Conservation (phyloP, 2,113 vertebrate genomes). For the Dipodomys ordii region DNA sequence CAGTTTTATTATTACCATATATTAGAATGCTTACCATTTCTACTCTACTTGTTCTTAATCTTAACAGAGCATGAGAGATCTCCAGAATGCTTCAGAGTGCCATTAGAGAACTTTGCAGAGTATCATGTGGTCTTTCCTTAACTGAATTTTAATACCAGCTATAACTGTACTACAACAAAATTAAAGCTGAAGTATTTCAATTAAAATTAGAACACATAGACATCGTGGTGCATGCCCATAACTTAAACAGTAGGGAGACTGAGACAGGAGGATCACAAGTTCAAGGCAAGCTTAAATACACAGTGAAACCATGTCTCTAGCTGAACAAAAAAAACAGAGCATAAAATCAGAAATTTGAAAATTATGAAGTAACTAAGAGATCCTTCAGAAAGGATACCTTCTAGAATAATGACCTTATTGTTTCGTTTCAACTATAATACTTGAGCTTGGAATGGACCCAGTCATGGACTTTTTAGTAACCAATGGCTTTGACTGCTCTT, state of each 20-base stretch:
- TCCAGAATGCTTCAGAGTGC: background rate
- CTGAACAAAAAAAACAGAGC: background rate
- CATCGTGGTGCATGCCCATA: no score
- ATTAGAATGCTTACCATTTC: conserved; percentile 57
- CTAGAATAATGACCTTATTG: background rate
- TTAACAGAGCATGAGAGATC: conserved; percentile 6
- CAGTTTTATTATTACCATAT: conserved; percentile 37
- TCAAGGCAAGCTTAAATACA: background rate
- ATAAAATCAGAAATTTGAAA: no score
- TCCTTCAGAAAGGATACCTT: background rate
- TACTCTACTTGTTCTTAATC: conserved; percentile 38
- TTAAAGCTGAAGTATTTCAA: conserved; percentile 19
- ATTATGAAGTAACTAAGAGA: background rate
- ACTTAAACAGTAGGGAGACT: no score
- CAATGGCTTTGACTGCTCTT: background rate
- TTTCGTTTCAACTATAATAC: background rate
- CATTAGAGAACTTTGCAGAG: conserved; percentile 27
- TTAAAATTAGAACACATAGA: conserved; percentile 12
- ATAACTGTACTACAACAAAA: background rate
- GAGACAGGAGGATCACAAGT: background rate
- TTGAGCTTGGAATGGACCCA: background rate
- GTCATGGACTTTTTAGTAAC: background rate
- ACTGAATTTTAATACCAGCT: conserved; percentile 45
- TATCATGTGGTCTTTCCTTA: conserved; percentile 8
- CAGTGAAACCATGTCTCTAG: background rate